Base-by-base conservation (phyloP, 1,140 invertebrate species). In the Cotesia typhae region DNA sequence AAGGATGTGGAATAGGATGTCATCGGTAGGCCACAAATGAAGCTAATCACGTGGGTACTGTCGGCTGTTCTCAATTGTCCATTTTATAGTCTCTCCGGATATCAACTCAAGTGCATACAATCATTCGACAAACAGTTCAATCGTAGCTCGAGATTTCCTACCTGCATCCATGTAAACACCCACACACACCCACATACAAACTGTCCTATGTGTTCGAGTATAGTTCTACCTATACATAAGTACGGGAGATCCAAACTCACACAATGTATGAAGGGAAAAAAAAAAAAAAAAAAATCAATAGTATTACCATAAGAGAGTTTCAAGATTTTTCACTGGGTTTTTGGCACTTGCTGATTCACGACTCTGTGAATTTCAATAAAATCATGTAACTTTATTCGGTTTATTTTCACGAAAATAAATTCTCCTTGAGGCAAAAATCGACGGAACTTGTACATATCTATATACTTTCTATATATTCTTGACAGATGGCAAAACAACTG, bases 41-140 rank as follows among this genome's bases (percentile, higher is more conserved):
- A 85, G 75, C 82, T 85, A 85, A 85, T 85, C 82, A 82, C 75
- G 76, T 77, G 75, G 76, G 76, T 75, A 71, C 78, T 38, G 55
- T 66, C 68, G 35, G 74, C 68, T 68, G 76, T 77, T 66, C 77
- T 67, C 74, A 73, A 83, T 80, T 82, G 78, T 78, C 79, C 63
- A 67, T 64, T 72, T 66, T 20, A 38, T 28, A 71, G 67, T 65
- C 51, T 65, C 47, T 57, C 47, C n/a, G 10, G 59, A 38, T 47
- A 20, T 36, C 52, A 57, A 12, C 9, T 37, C 55, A 71, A 14
- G 35, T n/a, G 20, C 28, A 59, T 14, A 20, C 47, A 63, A 70
- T 70, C 60, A 60, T 63, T 53, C 51, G 60, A 63, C 68, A 47
- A 51, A 63, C 47, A 28, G 36, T 47, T 47, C 41, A 47, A 47